Conservation (phyloP, 2,888 invertebrate genomes). For the Oscheius sp. region DNA sequence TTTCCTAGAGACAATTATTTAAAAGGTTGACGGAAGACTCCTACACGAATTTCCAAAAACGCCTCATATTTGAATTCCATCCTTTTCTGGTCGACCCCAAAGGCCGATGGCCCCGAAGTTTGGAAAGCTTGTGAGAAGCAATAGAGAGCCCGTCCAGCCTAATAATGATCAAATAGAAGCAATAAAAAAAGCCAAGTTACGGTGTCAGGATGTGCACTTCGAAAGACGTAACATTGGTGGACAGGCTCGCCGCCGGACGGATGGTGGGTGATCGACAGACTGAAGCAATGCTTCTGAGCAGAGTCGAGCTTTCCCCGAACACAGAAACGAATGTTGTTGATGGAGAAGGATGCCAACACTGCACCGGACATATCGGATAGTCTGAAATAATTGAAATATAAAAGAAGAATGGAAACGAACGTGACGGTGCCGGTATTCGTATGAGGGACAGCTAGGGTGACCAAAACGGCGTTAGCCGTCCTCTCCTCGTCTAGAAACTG, state of each 20-base stretch:
- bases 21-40: slow-evolving; percentile 29
- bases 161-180: slow-evolving; percentile 28
- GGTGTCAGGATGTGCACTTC: slow-evolving; percentile 76
- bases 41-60: slow-evolving; percentile 84
- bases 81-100: slow-evolving; percentile 37
- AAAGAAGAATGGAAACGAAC: slow-evolving; percentile 78
- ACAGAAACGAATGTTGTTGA: slow-evolving; percentile 80
- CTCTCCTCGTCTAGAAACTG: slow-evolving; percentile 82
- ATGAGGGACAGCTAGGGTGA: slow-evolving; percentile 90
- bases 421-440: slow-evolving; percentile 92
- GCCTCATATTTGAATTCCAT: slow-evolving; percentile 87
- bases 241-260: slow-evolving; percentile 73
- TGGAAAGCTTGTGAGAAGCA: slow-evolving; percentile 95
- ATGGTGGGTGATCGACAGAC: slow-evolving; percentile 88
- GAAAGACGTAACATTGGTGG: slow-evolving; percentile 96
- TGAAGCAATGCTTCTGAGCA: slow-evolving; percentile 89
- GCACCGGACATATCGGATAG: slow-evolving; percentile 85
- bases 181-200: slow-evolving; percentile 44
- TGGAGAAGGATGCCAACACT: slow-evolving; percentile 87
- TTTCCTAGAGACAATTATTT: slow-evolving; percentile 32
- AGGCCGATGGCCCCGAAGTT: slow-evolving; percentile 76
- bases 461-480: slow-evolving; percentile 80
- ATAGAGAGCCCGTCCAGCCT: slow-evolving; percentile 77
- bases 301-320: slow-evolving; percentile 88
- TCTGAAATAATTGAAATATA: slow-evolving; percentile 68